Conservation (phyloP, 64 coral and sea anemone species). For the Montipora capricornis region DNA sequence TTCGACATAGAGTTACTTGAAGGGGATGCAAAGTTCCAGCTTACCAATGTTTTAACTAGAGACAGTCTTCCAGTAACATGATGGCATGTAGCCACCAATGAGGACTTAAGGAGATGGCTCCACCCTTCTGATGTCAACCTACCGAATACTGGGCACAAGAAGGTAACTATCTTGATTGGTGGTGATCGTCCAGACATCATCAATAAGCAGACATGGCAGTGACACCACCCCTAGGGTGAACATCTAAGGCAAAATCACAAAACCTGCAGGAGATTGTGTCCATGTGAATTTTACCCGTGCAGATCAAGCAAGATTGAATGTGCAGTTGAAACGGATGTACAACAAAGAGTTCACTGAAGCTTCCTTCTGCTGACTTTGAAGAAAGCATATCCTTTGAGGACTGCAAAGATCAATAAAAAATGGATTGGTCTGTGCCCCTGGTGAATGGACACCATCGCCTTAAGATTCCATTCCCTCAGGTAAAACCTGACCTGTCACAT, state of each 20-base stretch:
- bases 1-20: slow-evolving; percentile 56
- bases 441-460: slow-evolving; percentile 69
- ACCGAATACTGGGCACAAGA: not conserved
- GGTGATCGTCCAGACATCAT: not conserved
- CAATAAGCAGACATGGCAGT: not conserved
- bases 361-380: not conserved
- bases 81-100: not conserved
- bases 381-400: not conserved
- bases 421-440: slow-evolving; percentile 49
- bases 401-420: slow-evolving; percentile 3
- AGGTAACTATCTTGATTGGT: not conserved
- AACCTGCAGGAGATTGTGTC: not conserved
- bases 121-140: not conserved
- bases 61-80: not conserved
- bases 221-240: slow-evolving; percentile 31
- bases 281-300: not conserved
- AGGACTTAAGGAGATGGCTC: not conserved
- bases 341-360: not conserved
- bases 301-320: not conserved
- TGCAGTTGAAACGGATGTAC: not conserved
- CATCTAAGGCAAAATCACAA: slow-evolving; percentile 54
- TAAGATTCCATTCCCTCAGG: slow-evolving; percentile 73
- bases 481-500: slow-evolving; percentile 61
- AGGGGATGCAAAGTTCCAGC: slow-evolving; percentile 44
- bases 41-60: slow-evolving; percentile 68